Evolutionary conservation across 1,140 invertebrate genomes (phyloP), one percentile per base, ranked within the genome.

Genomic region (Antheraea pernyi): DNA sequence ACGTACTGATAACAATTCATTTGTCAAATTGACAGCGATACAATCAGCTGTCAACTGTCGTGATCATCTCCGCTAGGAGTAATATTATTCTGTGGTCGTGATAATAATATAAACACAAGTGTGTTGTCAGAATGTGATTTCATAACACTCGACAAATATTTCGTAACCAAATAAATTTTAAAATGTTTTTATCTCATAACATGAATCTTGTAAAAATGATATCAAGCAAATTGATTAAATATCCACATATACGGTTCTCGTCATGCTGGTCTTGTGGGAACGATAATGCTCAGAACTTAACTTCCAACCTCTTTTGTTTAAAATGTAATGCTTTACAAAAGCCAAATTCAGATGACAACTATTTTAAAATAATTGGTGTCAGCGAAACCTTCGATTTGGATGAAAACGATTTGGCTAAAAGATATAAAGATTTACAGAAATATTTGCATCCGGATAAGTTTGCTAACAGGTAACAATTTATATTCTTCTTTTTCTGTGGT

Each of bases 401-500:
- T 77, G 74, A 91, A 36, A 92, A 91, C 30, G 89, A 93, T 7
- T 82, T 98, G 60, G 94, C 95, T 0, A 93, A 92, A 68, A 95
- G 94, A 73, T 97, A 96, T 83, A 95, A 95, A 73, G 92, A 96
- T 67, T 82, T 97, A 42, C 97, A 98, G 86, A 95, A 94, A 74
- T 81, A 94, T 74, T 91, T 98, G 48, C 97, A 98, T 93, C 97
- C 97, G 0, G 97, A 98, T 86, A 96, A 95, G 90, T 97, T 94
- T 91, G 94, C 93, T 69, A 95, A 95, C 70, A 96, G 93, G 95
- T 95, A 91, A 91, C 5, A 30, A 53, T n/a, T 53, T 53, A 53
- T 42, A 11, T 53, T 53, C 7, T 7, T 3, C 0, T 42, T 42
- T 42, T 42, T 9, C 7, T 42, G 2, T 42, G 0, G 8, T 9